Evolutionary conservation across 2,797 vertebrate genomes (phyloP), one percentile per base, ranked within the genome.

Genomic region (Kryptolebias ocellatus): DNA sequence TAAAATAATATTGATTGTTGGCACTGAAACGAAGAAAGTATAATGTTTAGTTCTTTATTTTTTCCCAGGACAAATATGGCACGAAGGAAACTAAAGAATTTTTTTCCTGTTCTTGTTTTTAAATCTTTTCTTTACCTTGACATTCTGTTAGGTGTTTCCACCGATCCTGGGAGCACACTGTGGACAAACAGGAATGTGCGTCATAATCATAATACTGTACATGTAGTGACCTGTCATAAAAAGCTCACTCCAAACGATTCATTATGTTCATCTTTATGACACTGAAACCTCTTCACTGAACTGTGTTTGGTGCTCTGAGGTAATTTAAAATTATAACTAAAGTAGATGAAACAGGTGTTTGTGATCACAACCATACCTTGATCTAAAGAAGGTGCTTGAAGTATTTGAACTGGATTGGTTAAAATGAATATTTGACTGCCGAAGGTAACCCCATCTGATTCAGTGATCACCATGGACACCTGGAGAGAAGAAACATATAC

Each of bases 101-200:
- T 53, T 34, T 60, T 69, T 24, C 46, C 24, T 39, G 20, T 24
- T 24, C 20, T 24, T 24, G 20, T 24, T 24, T 24, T 24, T 24
- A 24, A 24, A 24, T 24, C 17, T 56, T 4, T 18, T n/a, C 4
- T 5, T 83, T 79, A 93, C 92, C 86, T 1, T 24, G 18, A 72
- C 92, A 93, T 11, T 83, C 72, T 27, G 82, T 7, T 11, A 88
- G 60, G 28, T 5, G 59, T 28, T 51, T 49, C 44, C 46, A 63
- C 63, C 45, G 61, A 2, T 69, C 4, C 50, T 8, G 54, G 29
- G 75, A 72, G 60, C 92, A 93, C 39, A 89, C 92, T 93, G 72
- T 55, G 20, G 53, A 67, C 29, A 79, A 39, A 78, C 1, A 60
- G 45, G 27, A 31, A 76, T 0, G 15, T 24, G 11, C 53, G 39